Evolutionary conservation across 2,797 vertebrate species (phyloP), one percentile per base, ranked within the genome.

Genomic region (Anas capensis): DNA sequence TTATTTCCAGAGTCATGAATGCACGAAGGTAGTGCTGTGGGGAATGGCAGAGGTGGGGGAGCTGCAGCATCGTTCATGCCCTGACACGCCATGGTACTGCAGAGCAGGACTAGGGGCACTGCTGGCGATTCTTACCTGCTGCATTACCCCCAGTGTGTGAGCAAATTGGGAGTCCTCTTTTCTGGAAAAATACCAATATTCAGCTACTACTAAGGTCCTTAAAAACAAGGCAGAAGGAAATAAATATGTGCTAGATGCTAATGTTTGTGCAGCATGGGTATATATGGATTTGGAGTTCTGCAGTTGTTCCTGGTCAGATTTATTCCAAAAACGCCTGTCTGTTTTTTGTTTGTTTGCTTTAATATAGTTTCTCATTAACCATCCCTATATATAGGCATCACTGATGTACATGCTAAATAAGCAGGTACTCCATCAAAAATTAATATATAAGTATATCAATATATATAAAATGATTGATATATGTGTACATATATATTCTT

Each of bases 1-100:
- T 95, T 92, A 89, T 89, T 93, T 97, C 61, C 93, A 62, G 93
- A 92, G 9, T 40, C 75, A n/a, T n/a, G 68, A 75, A 24, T 70
- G 86, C 8, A 0, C 87, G 75, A 95, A 90, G 62, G 14, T 68
- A 62, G 10, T 82, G 57, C 86, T 82, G 58, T 3, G 4, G 93
- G 94, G 70, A 90, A 15, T 10, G 64, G 66, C 86, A 73, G 82
- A 92, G 88, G 92, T 88, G 92, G 60, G 70, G 84, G 90, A 92
- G 48, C 16, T 90, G 92, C 93, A 92, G 86, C 92, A 82, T 95
- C 94, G 78, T 61, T 73, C 0, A 0, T 78, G 80, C 49, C 90
- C 90, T 88, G 72, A 27, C 82, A 11, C 0, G 8, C 36, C 8
- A 7, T 26, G 29, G 38, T 54, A 38, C n/a, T 26, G 5, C 26